Evolutionary conservation across 2,888 invertebrate species (phyloP).

Genomic region (Scrobipalpa costella): DNA sequence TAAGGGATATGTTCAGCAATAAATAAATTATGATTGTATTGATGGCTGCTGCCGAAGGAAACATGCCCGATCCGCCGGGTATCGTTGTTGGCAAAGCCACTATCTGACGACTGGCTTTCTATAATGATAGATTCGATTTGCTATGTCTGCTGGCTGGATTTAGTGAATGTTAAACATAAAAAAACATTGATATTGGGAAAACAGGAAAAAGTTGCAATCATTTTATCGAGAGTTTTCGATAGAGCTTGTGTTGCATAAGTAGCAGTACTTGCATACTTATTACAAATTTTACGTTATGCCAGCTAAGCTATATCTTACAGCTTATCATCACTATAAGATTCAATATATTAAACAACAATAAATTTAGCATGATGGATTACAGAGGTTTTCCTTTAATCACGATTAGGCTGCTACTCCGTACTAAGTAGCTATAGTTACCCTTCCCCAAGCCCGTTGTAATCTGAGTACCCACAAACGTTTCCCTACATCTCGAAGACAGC

Average conservation of each 20-base stretch:
- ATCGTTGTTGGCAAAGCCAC: background rate
- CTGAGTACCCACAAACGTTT: conserved; percentile 15
- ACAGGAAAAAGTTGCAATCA: too few relatives aligned
- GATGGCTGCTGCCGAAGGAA: conserved; percentile 26
- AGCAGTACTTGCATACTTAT: too few relatives aligned
- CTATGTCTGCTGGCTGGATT: too few relatives aligned
- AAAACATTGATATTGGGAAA: too few relatives aligned
- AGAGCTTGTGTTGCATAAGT: too few relatives aligned
- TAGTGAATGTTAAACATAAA: too few relatives aligned
- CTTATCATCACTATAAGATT: too few relatives aligned
- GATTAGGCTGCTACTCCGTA: background rate
- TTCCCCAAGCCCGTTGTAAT: background rate
- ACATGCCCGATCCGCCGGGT: conserved; percentile 4
- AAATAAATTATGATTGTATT: conserved; percentile 40
- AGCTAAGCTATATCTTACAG: too few relatives aligned
- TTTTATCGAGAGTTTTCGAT: background rate
- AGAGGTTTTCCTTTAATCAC: background rate
- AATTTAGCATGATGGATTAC: background rate
- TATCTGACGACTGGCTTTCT: conserved; percentile 14
- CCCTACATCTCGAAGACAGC: conserved; percentile 22
- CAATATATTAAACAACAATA: too few relatives aligned
- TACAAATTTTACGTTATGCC: too few relatives aligned
- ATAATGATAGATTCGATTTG: background rate
- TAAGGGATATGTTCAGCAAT: conserved; percentile 41
- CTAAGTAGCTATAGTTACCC: background rate